Conservation (phyloP, 2,797 vertebrate genomes). For the Rhinoraja longicauda region DNA sequence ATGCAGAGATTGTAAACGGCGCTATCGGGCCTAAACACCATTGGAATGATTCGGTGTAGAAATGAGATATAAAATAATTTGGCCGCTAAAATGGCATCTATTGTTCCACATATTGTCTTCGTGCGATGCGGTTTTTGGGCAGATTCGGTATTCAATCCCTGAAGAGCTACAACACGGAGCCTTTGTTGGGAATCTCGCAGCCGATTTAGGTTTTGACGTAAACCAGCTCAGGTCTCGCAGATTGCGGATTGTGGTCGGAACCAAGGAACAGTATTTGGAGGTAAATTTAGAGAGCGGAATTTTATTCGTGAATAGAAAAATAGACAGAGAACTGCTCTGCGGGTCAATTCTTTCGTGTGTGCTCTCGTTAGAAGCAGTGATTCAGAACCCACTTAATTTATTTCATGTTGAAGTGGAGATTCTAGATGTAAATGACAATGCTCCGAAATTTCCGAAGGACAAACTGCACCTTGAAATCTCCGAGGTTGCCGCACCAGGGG, state of each 20-base stretch:
- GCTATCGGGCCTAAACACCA: neutral
- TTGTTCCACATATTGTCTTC: constrained; percentile 40
- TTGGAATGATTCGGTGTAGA: neutral
- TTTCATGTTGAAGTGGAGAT: constrained; percentile 49
- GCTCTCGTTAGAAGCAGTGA: constrained; percentile 49
- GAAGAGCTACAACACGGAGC: constrained; percentile 52
- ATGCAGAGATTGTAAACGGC: neutral
- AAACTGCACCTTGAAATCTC: constrained; percentile 44
- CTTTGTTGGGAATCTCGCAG: constrained; percentile 51
- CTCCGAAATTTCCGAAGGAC: constrained; percentile 49
- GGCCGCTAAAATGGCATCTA: constrained; percentile 29
- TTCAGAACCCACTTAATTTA: constrained; percentile 54
- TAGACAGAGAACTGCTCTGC: constrained; percentile 52
- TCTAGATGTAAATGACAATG: constrained; percentile 66
- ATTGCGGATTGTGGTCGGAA: constrained; percentile 51
- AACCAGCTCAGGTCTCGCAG: constrained; percentile 46
- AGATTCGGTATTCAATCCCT: constrained; percentile 52
- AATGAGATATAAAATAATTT: neutral
- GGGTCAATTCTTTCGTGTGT: constrained; percentile 42
- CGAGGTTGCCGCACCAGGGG: constrained; percentile 43
- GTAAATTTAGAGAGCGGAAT: constrained; percentile 48
- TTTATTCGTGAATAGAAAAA: constrained; percentile 52
- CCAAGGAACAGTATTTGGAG: constrained; percentile 51
- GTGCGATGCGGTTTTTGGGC: constrained; percentile 36
- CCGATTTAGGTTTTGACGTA: constrained; percentile 48